Evolutionary conservation across 1,140 invertebrate genomes (phyloP).

Genomic region (Nephila pilipes): DNA sequence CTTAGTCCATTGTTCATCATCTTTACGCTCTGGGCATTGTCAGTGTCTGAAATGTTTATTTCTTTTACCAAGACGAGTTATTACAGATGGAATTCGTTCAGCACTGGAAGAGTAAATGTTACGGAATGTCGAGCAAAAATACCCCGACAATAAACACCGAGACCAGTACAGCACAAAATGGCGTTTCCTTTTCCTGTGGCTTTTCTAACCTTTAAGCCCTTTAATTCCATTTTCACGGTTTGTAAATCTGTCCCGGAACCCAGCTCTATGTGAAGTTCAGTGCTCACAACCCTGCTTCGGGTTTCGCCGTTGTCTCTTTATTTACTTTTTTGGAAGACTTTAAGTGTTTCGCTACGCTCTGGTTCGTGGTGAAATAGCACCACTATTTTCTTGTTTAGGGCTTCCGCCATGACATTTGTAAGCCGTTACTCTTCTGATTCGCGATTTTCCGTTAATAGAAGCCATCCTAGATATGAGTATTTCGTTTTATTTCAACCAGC

Average conservation of each 20-base stretch:
- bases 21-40: background rate
- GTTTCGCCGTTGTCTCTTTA: constrained; percentile 24
- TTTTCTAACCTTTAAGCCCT: constrained; percentile 59
- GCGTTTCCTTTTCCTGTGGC: constrained; percentile 5
- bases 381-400: constrained; percentile 69
- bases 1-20: background rate
- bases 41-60: constrained; percentile 45
- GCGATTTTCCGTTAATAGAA: constrained; percentile 14
- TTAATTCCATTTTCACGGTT: constrained; percentile 75
- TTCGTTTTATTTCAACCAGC: constrained; percentile 17
- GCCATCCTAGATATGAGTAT: background rate
- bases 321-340: constrained; percentile 43
- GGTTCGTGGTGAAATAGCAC: constrained; percentile 42
- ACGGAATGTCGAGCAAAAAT: constrained; percentile 41
- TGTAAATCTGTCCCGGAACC: constrained; percentile 62
- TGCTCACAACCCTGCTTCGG: background rate
- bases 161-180: constrained; percentile 31
- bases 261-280: constrained; percentile 27
- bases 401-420: constrained; percentile 18
- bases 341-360: constrained; percentile 47
- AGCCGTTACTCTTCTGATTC: constrained; percentile 51
- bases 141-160: constrained; percentile 42
- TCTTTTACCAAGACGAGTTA: background rate
- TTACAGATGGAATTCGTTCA: constrained; percentile 36
- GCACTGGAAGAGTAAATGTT: constrained; percentile 29